Percentiles rank a stretch among this genome's conserved stretches.
These are phyloP conservation scores for Hipposideros larvatus DNA, from an alignment of 2,797 vertebrate genomes.

Conservation along the genomic window DNA sequence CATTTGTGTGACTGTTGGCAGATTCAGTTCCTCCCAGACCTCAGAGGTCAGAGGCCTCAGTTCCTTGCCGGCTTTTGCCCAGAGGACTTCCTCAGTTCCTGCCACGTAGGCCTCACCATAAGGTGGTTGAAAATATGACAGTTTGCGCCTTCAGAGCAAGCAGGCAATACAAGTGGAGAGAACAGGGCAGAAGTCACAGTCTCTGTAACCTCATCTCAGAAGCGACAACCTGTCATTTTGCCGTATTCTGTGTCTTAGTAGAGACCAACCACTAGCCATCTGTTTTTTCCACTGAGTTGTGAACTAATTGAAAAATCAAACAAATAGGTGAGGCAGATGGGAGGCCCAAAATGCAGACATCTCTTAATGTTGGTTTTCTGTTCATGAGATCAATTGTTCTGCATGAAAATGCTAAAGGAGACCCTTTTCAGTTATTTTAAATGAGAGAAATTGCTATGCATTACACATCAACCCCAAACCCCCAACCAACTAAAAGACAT, in stretches of 20 bases:
- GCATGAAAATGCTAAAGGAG: constrained; percentile 20
- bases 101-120: not conserved
- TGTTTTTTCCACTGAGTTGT: not conserved
- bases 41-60: not conserved
- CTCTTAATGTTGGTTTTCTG: constrained; percentile 50
- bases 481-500: not conserved
- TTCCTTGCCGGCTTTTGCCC: constrained; percentile 17
- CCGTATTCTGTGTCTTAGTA: constrained; percentile 1
- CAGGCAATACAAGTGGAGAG: not conserved
- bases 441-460: constrained; percentile 6
- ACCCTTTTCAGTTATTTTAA: constrained; percentile 41
- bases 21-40: not conserved
- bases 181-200: not conserved
- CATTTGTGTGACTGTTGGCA: not conserved
- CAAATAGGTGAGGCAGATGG: constrained; percentile 3
- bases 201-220: constrained; percentile 21
- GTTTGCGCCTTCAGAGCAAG: not conserved
- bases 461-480: not conserved
- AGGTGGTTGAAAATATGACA: not conserved
- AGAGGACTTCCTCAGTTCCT: not conserved
- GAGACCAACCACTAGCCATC: not conserved
- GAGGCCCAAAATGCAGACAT: not conserved
- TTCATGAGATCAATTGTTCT: constrained; percentile 45
- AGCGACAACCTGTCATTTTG: constrained; percentile 21
- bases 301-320: constrained; percentile 44